Evolutionary conservation across 2,888 invertebrate species (phyloP).

Genomic region (Yponomeuta evonymella): DNA sequence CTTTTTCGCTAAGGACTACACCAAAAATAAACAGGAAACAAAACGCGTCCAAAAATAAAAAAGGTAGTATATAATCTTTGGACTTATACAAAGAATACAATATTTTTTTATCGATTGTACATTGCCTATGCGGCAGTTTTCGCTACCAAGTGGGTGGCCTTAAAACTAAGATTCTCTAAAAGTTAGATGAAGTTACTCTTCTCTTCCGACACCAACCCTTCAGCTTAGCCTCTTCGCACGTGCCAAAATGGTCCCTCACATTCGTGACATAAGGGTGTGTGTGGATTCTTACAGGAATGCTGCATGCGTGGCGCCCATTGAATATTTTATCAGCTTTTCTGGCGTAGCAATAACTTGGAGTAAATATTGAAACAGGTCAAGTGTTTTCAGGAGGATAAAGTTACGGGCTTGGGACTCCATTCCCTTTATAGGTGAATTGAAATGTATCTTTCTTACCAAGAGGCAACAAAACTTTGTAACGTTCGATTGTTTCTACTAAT

Average conservation of each 20-base stretch:
- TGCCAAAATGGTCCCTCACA: not conserved
- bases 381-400: not conserved
- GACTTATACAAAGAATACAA: no score
- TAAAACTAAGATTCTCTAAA: not conserved
- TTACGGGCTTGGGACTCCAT: not conserved
- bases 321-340: conserved; percentile 4
- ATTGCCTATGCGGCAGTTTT: no score
- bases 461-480: no score
- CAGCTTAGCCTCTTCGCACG: not conserved
- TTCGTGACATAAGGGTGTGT: not conserved
- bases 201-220: not conserved
- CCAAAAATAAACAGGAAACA: not conserved
- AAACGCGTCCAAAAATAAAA: not conserved
- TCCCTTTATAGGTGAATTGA: no score
- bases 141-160: no score
- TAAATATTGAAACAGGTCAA: conserved; percentile 8
- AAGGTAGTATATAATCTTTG: not conserved
- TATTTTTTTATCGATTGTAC: no score
- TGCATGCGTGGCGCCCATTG: not conserved
- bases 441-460: no score
- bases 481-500: no score
- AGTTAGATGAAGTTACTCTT: not conserved
- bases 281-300: not conserved
- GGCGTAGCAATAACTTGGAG: conserved; percentile 2
- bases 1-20: no score